phyloP scores from a whole-genome alignment of 2,113 vertebrate species.

The Tichodroma muraria region DNA sequence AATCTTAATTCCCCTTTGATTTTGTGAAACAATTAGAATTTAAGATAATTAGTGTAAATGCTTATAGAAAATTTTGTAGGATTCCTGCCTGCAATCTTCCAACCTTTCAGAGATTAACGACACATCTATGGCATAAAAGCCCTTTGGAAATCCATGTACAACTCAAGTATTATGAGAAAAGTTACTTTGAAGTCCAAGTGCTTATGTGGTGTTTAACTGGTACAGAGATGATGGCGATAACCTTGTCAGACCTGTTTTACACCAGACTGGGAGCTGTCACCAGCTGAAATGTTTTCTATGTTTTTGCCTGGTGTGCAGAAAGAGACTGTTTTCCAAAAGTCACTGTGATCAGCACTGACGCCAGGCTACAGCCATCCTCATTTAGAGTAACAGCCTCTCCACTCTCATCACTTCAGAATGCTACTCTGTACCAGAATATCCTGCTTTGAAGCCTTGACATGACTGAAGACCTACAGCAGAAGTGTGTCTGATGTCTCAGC shows the following conservation, averaged over 20 bases:
- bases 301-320: not conserved
- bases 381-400: not conserved
- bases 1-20: slow-evolving; percentile 44
- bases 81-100: not conserved
- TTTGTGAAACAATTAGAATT: slow-evolving; percentile 36
- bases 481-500: not conserved
- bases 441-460: not conserved
- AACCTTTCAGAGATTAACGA: not conserved
- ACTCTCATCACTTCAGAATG: not conserved
- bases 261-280: not conserved
- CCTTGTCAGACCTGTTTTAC: not conserved
- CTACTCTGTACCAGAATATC: not conserved
- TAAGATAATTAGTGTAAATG: slow-evolving; percentile 30
- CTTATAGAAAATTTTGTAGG: slow-evolving; percentile 17
- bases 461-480: not conserved
- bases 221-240: not conserved
- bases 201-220: not conserved
- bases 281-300: not conserved
- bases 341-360: not conserved
- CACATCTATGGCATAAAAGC: not conserved
- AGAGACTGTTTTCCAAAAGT: not conserved
- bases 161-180: not conserved
- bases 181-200: not conserved
- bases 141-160: not conserved
- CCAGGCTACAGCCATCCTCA: not conserved